These are phyloP conservation scores for Oreochromis aureus DNA, from an alignment of 2,113 vertebrate genomes.

Conservation along the genomic window DNA sequence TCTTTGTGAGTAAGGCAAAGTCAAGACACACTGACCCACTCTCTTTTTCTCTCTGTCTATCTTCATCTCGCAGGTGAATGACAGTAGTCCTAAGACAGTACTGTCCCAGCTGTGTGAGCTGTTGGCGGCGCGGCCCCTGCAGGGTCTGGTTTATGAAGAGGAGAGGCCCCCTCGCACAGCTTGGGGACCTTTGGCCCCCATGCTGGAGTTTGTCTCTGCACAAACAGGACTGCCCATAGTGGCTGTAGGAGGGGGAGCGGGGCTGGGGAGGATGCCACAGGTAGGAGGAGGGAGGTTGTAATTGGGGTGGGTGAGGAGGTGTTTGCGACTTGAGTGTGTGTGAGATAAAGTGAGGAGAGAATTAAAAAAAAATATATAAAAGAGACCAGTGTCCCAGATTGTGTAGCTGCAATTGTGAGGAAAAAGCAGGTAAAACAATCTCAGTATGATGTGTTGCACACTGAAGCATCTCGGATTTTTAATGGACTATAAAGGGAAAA, in stretches of 20 bases:
- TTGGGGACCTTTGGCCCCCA: conserved; percentile 84
- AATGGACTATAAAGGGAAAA: not conserved
- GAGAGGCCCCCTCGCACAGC: conserved; percentile 75
- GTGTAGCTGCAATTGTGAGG: not conserved
- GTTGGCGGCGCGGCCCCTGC: conserved; percentile 86
- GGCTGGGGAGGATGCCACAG: conserved; percentile 92
- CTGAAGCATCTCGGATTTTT: not conserved
- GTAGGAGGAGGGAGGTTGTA: conserved; percentile 64
- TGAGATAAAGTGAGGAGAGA: not conserved
- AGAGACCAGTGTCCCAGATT: not conserved
- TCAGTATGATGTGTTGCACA: not conserved
- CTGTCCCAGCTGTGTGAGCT: conserved; percentile 92
- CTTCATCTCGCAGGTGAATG: conserved; percentile 79
- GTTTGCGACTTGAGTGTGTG: not conserved
- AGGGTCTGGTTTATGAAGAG: conserved; percentile 94
- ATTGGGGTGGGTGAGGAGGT: not conserved
- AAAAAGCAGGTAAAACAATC: not conserved
- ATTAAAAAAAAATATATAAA: not conserved
- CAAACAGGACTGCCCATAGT: conserved; percentile 93
- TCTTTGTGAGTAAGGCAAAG: conserved; percentile 13
- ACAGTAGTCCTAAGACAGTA: conserved; percentile 89
- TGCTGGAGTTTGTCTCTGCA: conserved; percentile 93
- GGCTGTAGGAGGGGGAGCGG: conserved; percentile 88
- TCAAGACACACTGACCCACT: conserved; percentile 7
- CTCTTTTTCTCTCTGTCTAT: not conserved